Percentiles rank a stretch among this genome's conserved stretches.
These are phyloP conservation scores for Mycalesis mineus DNA, from an alignment of 2,888 invertebrate genomes.

Conservation along the genomic window DNA sequence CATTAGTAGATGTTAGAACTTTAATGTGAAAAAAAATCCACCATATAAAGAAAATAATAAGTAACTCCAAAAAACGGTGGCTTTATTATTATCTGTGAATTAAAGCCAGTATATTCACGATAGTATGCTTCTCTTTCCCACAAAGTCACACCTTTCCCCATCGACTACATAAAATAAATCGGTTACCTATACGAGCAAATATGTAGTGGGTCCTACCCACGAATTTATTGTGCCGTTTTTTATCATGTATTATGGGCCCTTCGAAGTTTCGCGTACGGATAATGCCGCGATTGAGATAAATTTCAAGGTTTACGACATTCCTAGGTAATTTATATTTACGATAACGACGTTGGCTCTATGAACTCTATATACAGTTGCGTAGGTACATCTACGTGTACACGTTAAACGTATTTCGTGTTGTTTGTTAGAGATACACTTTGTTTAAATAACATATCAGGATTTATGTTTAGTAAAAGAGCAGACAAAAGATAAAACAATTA, in stretches of 20 bases:
- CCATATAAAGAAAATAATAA: no score
- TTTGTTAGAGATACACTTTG: no score
- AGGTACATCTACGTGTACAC: neutral
- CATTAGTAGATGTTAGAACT: no score
- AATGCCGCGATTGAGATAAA: slow-evolving; percentile 17
- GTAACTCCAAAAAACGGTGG: no score
- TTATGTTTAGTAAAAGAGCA: no score
- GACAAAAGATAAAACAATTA: no score
- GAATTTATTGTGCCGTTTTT: slow-evolving; percentile 9
- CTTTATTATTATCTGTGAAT: no score
- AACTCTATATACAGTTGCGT: neutral
- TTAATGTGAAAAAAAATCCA: no score
- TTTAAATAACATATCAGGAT: no score
- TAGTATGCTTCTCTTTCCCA: neutral
- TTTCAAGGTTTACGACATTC: slow-evolving; percentile 23
- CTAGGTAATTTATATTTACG: slow-evolving; percentile 19
- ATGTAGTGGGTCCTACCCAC: slow-evolving; percentile 1
- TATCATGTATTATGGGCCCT: slow-evolving; percentile 12
- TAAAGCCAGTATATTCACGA: neutral
- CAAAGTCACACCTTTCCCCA: neutral
- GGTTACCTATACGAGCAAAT: neutral
- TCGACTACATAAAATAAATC: slow-evolving; percentile 6
- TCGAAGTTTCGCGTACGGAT: slow-evolving; percentile 13
- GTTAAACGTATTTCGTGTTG: no score
- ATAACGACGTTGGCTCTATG: slow-evolving; percentile 10